Conservation (phyloP, 2,797 vertebrate species). For the Synanceia verrucosa region DNA sequence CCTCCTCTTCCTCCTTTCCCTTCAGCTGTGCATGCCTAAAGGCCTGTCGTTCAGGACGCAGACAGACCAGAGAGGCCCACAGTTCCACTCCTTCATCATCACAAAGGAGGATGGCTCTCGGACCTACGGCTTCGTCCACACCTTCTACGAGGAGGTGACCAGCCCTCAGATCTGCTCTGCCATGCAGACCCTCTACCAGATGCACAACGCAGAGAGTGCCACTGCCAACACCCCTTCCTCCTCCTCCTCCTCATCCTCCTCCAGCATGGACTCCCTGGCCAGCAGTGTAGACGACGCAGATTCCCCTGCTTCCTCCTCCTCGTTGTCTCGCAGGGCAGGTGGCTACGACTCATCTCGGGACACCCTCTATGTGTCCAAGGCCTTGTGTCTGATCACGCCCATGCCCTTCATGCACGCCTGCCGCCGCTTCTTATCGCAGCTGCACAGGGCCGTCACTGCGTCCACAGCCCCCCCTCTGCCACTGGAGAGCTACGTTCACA, state of each 20-base stretch:
- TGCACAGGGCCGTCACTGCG: conserved; percentile 87
- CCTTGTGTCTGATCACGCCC: conserved; percentile 90
- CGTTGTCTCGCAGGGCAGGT: conserved; percentile 66
- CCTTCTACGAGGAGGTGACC: conserved; percentile 93
- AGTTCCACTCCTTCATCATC: conserved; percentile 93
- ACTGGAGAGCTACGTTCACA: conserved; percentile 93
- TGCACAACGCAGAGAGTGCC: conserved; percentile 89
- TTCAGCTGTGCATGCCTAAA: conserved; percentile 93
- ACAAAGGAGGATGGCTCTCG: conserved; percentile 93
- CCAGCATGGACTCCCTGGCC: conserved; percentile 93
- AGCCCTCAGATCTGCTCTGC: conserved; percentile 90
- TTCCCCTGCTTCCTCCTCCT: conserved; percentile 57
- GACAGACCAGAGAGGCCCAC: conserved; percentile 81
- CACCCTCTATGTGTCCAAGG: conserved; percentile 92
- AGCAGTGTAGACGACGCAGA: conserved; percentile 89
- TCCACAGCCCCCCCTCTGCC: conserved; percentile 88
- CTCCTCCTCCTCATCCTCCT: conserved; percentile 85
- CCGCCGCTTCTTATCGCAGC: conserved; percentile 89
- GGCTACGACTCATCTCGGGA: conserved; percentile 88
- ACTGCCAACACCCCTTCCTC: conserved; percentile 81
- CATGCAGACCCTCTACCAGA: conserved; percentile 93
- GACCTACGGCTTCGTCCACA: conserved; percentile 92
- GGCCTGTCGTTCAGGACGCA: conserved; percentile 93
- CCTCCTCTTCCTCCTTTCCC: not conserved
- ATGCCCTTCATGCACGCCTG: conserved; percentile 95